Evolutionary conservation across 2,888 invertebrate genomes (phyloP).

Genomic region (Hypomecis punctinalis): DNA sequence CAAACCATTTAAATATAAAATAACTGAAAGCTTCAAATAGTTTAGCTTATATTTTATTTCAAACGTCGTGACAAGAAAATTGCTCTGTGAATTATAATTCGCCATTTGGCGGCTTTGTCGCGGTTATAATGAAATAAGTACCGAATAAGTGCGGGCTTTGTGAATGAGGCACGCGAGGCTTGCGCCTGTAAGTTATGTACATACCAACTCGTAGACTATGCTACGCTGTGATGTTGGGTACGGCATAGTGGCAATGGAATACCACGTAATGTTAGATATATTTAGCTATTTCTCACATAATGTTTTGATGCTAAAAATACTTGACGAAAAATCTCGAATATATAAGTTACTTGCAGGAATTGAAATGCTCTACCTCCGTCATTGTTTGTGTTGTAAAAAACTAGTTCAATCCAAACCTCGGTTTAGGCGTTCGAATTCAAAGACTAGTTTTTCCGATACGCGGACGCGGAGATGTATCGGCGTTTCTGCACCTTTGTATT

Average conservation of each 20-base stretch:
- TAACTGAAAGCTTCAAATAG: slow-evolving; percentile 9
- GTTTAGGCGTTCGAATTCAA: too few relatives aligned
- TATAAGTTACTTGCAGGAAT: too few relatives aligned
- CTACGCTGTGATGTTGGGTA: neutral
- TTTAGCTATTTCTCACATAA: too few relatives aligned
- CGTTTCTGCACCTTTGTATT: too few relatives aligned
- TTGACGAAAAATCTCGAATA: too few relatives aligned
- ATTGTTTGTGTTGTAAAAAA: too few relatives aligned
- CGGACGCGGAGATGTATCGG: too few relatives aligned
- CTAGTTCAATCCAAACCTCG: too few relatives aligned
- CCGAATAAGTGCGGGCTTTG: slow-evolving; percentile 13
- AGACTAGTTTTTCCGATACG: too few relatives aligned
- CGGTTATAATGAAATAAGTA: slow-evolving; percentile 15
- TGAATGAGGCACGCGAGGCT: slow-evolving; percentile 15
- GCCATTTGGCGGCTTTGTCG: slow-evolving; percentile 24
- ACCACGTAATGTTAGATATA: neutral
- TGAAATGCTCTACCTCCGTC: too few relatives aligned
- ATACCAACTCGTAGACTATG: too few relatives aligned
- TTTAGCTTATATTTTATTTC: slow-evolving; percentile 16
- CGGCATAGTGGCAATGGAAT: neutral
- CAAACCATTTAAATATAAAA: slow-evolving; percentile 4
- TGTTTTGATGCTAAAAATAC: too few relatives aligned
- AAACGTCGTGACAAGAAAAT: slow-evolving; percentile 22
- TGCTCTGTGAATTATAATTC: slow-evolving; percentile 20
- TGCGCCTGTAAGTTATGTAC: neutral